Percentiles rank a stretch among this genome's conserved stretches.
These are phyloP conservation scores for Malacosoma neustria DNA, from an alignment of 2,888 invertebrate genomes.

Conservation along the genomic window DNA sequence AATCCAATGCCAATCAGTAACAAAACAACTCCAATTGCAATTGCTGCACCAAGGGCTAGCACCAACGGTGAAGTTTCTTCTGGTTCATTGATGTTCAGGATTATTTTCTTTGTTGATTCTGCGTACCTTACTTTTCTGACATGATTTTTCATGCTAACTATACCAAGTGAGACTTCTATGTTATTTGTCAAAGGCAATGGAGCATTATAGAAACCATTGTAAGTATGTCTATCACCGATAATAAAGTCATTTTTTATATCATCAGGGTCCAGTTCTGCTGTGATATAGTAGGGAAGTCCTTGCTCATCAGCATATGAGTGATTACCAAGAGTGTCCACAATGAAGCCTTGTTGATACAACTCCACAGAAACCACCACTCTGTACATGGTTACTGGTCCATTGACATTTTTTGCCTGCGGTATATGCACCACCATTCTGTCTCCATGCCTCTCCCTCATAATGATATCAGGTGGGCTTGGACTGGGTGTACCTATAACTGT, in stretches of 20 bases:
- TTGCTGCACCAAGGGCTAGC: slow-evolving; percentile 69
- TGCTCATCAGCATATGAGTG: slow-evolving; percentile 79
- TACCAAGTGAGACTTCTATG: slow-evolving; percentile 81
- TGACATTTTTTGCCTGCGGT: slow-evolving; percentile 80
- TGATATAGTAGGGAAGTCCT: slow-evolving; percentile 85
- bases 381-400: slow-evolving; percentile 86
- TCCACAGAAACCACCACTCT: slow-evolving; percentile 83
- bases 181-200: slow-evolving; percentile 78
- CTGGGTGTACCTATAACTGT: slow-evolving; percentile 83
- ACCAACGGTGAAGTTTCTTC: slow-evolving; percentile 64
- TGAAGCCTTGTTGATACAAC: slow-evolving; percentile 77
- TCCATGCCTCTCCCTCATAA: slow-evolving; percentile 75
- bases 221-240: slow-evolving; percentile 83
- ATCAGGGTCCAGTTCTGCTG: slow-evolving; percentile 84
- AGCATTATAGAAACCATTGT: slow-evolving; percentile 85
- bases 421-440: slow-evolving; percentile 80
- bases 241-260: slow-evolving; percentile 79
- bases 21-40: slow-evolving; percentile 83
- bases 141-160: slow-evolving; percentile 80
- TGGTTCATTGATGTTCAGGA: slow-evolving; percentile 66
- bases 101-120: slow-evolving; percentile 67
- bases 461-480: slow-evolving; percentile 81
- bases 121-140: slow-evolving; percentile 80
- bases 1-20: slow-evolving; percentile 77
- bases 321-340: slow-evolving; percentile 75